Conservation (phyloP, 2,888 invertebrate genomes). For the Hemaris fuciformis region DNA sequence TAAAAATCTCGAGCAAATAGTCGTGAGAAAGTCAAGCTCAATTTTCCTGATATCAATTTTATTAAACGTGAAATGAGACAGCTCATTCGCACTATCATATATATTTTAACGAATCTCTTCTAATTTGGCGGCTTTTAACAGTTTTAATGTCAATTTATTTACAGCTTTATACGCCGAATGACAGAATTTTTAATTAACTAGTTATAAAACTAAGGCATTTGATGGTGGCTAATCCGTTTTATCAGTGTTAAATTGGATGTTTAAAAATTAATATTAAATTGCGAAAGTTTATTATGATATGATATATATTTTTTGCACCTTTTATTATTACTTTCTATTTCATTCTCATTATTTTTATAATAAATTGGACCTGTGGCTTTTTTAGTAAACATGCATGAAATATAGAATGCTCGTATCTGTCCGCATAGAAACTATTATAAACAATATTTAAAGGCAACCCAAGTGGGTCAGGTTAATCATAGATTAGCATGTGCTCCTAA, state of each 20-base stretch:
- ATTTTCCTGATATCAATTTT: conserved; percentile 13
- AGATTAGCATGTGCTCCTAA: no score
- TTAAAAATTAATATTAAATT: neutral
- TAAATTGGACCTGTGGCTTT: no score
- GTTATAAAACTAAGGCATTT: conserved; percentile 7
- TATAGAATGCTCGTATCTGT: no score
- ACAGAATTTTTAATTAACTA: conserved; percentile 19
- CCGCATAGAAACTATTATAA: no score
- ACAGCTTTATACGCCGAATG: conserved; percentile 16
- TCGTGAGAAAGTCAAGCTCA: conserved; percentile 12
- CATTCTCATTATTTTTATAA: neutral
- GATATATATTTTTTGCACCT: neutral
- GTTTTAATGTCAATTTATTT: conserved; percentile 19
- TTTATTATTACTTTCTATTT: neutral
- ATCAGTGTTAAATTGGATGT: neutral
- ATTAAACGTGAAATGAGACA: conserved; percentile 11
- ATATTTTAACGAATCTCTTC: conserved; percentile 27
- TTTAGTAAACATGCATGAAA: no score
- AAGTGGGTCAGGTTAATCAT: no score
- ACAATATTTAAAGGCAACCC: no score
- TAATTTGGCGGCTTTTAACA: conserved; percentile 30
- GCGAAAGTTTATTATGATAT: neutral
- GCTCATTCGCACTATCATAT: conserved; percentile 27
- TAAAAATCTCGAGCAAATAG: neutral
- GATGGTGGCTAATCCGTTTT: neutral